These are phyloP conservation scores for Typhlichthys eigenmanni DNA, from an alignment of 2,797 vertebrate species.

Conservation along the genomic window DNA sequence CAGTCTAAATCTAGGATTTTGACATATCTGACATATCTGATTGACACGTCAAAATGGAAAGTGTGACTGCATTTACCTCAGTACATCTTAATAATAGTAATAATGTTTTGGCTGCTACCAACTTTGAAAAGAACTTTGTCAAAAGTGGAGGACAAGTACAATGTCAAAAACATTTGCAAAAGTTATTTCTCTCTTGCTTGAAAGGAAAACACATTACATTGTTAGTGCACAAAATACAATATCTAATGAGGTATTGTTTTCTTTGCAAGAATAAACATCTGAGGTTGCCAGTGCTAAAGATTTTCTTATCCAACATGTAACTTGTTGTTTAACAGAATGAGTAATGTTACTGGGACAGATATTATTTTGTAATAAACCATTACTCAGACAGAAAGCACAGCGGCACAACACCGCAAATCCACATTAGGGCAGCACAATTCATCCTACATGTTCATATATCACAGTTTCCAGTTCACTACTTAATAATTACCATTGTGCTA, in stretches of 20 bases:
- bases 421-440: neutral
- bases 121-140: constrained; percentile 2
- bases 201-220: constrained; percentile 15
- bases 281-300: constrained; percentile 27
- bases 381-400: neutral
- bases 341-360: constrained; percentile 36
- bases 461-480: too few relatives aligned
- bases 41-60: too few relatives aligned
- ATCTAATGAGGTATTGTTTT: constrained; percentile 34
- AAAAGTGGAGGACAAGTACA: neutral
- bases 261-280: constrained; percentile 18
- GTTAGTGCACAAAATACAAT: constrained; percentile 6
- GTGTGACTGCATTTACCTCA: constrained; percentile 29
- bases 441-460: too few relatives aligned
- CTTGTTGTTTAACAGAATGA: constrained; percentile 34
- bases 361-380: constrained; percentile 21
- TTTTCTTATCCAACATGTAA: constrained; percentile 29
- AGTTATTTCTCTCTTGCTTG: neutral
- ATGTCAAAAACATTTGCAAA: neutral
- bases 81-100: constrained; percentile 17
- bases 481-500: too few relatives aligned
- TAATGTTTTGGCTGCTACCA: neutral
- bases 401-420: neutral
- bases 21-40: too few relatives aligned
- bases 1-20: too few relatives aligned